A percentile compares a stretch with the other conserved stretches of the same genome.
Conservation (phyloP, 2,888 invertebrate genomes). For the Phaonia tiefii region DNA sequence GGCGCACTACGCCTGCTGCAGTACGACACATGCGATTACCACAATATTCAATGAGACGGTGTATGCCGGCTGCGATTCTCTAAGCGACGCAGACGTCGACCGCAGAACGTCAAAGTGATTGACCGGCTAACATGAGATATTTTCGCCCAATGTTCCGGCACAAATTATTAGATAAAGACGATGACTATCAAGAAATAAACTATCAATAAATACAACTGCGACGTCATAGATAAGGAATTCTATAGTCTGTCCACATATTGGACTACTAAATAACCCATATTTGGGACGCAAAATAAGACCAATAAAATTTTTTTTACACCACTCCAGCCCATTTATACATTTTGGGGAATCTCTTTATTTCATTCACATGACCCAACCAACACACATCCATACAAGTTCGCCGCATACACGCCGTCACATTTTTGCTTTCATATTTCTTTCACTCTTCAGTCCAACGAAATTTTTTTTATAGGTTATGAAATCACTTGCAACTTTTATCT, state of each 20-base stretch:
- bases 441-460: constrained; percentile 8
- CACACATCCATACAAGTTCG: not conserved
- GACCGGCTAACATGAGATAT: constrained; percentile 62
- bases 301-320: no score
- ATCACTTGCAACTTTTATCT: constrained; percentile 68
- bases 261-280: no score
- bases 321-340: constrained; percentile 35
- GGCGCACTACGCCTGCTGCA: constrained; percentile 20
- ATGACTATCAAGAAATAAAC: no score
- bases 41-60: constrained; percentile 21
- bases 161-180: constrained; percentile 25
- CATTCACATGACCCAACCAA: no score
- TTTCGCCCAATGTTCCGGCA: constrained; percentile 43
- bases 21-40: constrained; percentile 43
- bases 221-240: no score
- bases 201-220: no score
- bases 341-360: constrained; percentile 37
- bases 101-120: constrained; percentile 39
- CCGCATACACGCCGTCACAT: constrained; percentile 58
- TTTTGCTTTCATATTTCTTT: constrained; percentile 46
- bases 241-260: no score
- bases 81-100: constrained; percentile 1
- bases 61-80: constrained; percentile 1
- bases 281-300: no score
- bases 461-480: constrained; percentile 77